Base-by-base conservation (phyloP, 92 coral and sea anemone species). In the Phenganax stokvisi region DNA sequence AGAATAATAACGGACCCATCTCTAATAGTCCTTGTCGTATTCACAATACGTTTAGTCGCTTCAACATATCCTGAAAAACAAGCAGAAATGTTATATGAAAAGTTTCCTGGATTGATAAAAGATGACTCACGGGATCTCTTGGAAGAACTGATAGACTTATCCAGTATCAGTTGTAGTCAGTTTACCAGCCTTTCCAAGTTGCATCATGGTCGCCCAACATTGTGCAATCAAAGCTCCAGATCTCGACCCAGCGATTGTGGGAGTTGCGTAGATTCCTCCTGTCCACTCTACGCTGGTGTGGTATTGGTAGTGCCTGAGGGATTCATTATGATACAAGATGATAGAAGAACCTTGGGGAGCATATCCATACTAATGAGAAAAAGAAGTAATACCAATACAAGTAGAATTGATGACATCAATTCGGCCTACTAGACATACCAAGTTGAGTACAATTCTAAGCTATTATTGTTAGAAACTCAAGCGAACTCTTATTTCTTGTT, bases 291-390 rank as follows among this genome's bases (percentile, higher is more conserved):
- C 91, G 25, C 96, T 92, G 51, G 91, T 93, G 74, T 92, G 92
- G 77, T 86, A 96, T 69, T 79, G 97, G 78, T 84, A 86, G 60
- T 84, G 93, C 74, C 97, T 86, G 8, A 96, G 90, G 51, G 89
- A 72, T 59, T 87, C 88, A 87, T 80, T 87, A 66, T 89, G 86
- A 85, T 96, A 96, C 87, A 96, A 54, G 51, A 96, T 88, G 52
- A 96, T 89, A 27, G 99, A 96, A 0, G 99, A 90, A 16, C 99
- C 99, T 57, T 96, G 92, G 28, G 99, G 99, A 56, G 97, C 88
- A 68, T 83, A 92, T 54, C 99, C 99, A 79, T 96, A 96, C 99
- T 96, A 81, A 17, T 68, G 30, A 8, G 29, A 75, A 6, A 17
- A 71, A 61, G 6, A 10, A 79, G 2, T 37, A 37, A 37, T 37